Evolutionary conservation across 2,888 invertebrate genomes (phyloP).

Genomic region (Ptycholaimellus sp.): DNA sequence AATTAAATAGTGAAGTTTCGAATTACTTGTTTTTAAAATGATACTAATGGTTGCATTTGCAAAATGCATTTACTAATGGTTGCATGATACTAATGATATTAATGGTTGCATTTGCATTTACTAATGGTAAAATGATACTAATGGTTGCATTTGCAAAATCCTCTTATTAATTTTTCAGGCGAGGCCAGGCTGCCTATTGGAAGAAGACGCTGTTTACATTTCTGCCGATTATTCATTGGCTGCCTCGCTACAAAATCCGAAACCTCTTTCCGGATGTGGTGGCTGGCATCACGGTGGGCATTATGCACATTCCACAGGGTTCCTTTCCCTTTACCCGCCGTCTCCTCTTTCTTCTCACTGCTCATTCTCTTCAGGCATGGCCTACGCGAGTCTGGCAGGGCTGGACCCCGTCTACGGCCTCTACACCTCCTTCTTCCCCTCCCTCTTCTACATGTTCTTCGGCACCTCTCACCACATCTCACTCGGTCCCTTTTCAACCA

Average conservation of each 20-base stretch:
- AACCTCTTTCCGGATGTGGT: constrained; percentile 12
- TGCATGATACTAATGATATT: no score
- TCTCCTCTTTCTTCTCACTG: background rate
- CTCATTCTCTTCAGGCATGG: constrained; percentile 28
- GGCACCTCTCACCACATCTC: constrained; percentile 71
- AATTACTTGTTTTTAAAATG: no score
- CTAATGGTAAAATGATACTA: no score
- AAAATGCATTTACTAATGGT: no score
- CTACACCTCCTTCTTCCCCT: constrained; percentile 77
- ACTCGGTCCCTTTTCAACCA: constrained; percentile 37
- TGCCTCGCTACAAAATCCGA: constrained; percentile 4
- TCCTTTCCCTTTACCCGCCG: background rate
- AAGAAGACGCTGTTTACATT: no score
- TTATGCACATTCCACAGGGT: constrained; percentile 21
- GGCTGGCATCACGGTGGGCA: constrained; percentile 20
- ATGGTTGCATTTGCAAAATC: no score
- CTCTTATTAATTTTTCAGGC: no score
- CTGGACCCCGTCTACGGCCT: constrained; percentile 35
- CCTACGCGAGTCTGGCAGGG: constrained; percentile 34
- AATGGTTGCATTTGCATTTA: no score
- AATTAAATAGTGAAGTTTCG: no score
- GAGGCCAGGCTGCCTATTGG: no score
- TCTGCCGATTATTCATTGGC: constrained; percentile 1
- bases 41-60: no score
- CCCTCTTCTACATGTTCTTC: constrained; percentile 55